These are phyloP conservation scores for Gorsachius magnificus DNA, from an alignment of 2,797 vertebrate species.

Conservation along the genomic window DNA sequence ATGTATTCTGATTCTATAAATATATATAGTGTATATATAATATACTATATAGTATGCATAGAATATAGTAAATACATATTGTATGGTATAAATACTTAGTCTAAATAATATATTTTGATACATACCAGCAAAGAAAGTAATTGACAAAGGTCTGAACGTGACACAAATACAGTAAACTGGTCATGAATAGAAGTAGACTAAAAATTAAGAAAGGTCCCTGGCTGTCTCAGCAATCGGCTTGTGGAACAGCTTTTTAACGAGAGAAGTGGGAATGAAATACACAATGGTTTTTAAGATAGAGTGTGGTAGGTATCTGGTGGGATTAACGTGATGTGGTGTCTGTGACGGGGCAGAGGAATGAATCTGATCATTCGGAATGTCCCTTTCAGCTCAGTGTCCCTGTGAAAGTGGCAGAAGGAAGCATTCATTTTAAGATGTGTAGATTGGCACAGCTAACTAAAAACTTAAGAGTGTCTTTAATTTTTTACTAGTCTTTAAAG, in stretches of 20 bases:
- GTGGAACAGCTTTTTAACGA: background rate
- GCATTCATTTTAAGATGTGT: background rate
- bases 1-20: background rate
- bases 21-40: background rate
- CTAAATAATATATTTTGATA: background rate
- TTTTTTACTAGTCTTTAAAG: slow-evolving; percentile 5
- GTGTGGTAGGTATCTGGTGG: background rate
- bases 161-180: background rate
- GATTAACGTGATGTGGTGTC: background rate
- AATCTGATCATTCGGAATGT: background rate
- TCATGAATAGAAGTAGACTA: background rate
- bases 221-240: background rate
- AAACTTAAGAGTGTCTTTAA: background rate
- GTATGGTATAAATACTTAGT: background rate
- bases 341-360: background rate
- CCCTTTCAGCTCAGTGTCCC: accelerated
- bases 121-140: background rate
- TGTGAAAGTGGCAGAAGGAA: background rate
- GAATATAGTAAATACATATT: background rate
- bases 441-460: background rate
- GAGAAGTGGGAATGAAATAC: background rate
- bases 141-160: background rate
- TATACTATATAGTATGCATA: too few relatives aligned
- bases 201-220: background rate
- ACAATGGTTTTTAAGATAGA: background rate